Evolutionary conservation across 2,113 vertebrate genomes (phyloP).

Genomic region (Monopterus albus): DNA sequence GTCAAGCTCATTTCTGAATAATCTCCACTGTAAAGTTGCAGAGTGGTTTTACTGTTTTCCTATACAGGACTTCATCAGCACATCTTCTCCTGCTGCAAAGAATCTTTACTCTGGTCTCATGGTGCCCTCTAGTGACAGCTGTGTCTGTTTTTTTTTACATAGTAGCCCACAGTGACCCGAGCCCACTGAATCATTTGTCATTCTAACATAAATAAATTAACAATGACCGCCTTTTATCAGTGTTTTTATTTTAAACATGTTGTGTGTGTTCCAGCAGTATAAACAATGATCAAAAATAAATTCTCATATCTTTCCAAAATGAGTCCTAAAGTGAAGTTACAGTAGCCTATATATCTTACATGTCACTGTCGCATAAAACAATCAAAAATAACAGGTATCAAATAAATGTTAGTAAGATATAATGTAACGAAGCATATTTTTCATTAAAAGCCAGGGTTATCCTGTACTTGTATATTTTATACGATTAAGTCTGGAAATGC

Average conservation of each 20-base stretch:
- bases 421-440: background rate
- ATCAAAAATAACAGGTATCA: background rate
- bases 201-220: background rate
- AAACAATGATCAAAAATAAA: background rate
- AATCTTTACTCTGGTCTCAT: background rate
- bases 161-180: no score
- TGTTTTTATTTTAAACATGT: constrained; percentile 28
- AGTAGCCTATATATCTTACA: background rate
- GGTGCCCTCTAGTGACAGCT: constrained; percentile 35
- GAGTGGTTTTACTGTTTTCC: no score
- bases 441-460: background rate
- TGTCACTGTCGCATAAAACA: constrained; percentile 13
- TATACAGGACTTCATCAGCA: background rate
- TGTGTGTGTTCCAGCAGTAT: background rate
- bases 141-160: no score
- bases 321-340: background rate
- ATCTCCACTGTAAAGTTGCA: no score
- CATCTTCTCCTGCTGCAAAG: background rate
- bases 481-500: background rate
- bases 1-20: no score
- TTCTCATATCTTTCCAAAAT: no score
- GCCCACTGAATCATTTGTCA: no score
- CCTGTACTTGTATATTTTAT: background rate
- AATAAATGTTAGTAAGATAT: background rate
- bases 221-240: background rate